These are phyloP conservation scores for Aleiodes testaceus DNA, from an alignment of 2,888 invertebrate genomes.

Conservation along the genomic window DNA sequence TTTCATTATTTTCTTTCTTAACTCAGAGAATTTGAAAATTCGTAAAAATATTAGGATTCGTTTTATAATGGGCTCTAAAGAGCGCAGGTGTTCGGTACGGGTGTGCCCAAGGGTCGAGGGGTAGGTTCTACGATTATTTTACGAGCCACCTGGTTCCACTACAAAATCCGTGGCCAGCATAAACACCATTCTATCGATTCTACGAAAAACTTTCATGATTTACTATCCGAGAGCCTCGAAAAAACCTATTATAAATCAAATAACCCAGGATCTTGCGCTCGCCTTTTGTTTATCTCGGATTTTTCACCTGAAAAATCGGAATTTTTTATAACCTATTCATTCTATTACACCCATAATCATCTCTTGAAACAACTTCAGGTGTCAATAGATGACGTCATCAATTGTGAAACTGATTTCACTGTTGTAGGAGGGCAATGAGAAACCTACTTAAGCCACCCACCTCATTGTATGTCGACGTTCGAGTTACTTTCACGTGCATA, in stretches of 20 bases:
- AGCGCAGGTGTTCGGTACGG: constrained; percentile 31
- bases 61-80: constrained; percentile 11
- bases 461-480: background rate
- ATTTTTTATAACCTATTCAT: constrained; percentile 8
- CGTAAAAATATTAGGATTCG: background rate
- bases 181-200: constrained; percentile 37
- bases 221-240: constrained; percentile 38
- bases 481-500: constrained; percentile 26
- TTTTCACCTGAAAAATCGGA: constrained; percentile 5
- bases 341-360: constrained; percentile 12
- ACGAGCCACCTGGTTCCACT: constrained; percentile 61
- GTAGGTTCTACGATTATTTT: constrained; percentile 59
- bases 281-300: background rate
- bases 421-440: constrained; percentile 29
- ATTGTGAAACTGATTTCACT: constrained; percentile 27
- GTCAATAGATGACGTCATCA: constrained; percentile 40
- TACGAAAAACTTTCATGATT: constrained; percentile 42
- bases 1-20: background rate
- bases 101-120: constrained; percentile 48
- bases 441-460: constrained; percentile 50
- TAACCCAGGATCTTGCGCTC: constrained; percentile 9
- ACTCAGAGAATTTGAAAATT: background rate
- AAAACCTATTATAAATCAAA: constrained; percentile 42
- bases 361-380: constrained; percentile 18
- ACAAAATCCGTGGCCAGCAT: constrained; percentile 39